Conservation (phyloP, 1,140 invertebrate genomes). For the Calycopis cecrops region DNA sequence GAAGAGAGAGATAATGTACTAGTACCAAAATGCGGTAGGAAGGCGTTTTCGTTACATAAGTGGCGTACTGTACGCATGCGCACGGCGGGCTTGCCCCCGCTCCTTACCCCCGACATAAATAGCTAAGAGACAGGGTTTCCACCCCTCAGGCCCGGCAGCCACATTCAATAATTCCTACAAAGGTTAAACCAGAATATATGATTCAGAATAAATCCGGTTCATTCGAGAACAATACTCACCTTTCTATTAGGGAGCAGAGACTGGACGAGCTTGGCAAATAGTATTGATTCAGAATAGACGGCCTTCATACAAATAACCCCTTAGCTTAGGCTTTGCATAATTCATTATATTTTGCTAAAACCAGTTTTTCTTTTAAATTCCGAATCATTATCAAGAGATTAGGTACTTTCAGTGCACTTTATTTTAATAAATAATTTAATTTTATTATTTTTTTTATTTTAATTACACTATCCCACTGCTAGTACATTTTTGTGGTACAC, state of each 20-base stretch:
- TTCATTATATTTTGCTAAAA: no score
- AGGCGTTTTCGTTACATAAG: slow-evolving; percentile 61
- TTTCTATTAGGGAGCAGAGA: slow-evolving; percentile 19
- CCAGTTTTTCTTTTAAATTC: no score
- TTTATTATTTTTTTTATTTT: neutral
- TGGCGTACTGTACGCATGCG: slow-evolving; percentile 52
- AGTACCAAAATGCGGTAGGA: slow-evolving; percentile 27
- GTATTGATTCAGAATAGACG: slow-evolving; percentile 1
- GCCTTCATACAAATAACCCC: slow-evolving; percentile 4
- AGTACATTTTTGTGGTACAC: no score
- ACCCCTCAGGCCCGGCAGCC: slow-evolving; percentile 58
- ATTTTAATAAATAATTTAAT: no score
- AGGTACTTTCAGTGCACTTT: no score
- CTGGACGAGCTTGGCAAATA: neutral
- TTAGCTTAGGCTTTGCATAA: neutral
- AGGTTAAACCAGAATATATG: slow-evolving; percentile 69
- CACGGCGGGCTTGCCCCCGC: slow-evolving; percentile 48
- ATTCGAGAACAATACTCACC: slow-evolving; percentile 33
- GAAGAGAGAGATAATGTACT: neutral
- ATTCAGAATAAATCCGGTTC: slow-evolving; percentile 60
- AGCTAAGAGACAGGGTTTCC: slow-evolving; percentile 72
- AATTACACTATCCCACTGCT: no score
- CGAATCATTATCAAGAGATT: no score
- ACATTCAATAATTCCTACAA: slow-evolving; percentile 69
- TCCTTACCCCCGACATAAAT: slow-evolving; percentile 67